Evolutionary conservation across 2,797 vertebrate genomes (phyloP), one percentile per base, ranked within the genome.

Genomic region (Cygnus olor): DNA sequence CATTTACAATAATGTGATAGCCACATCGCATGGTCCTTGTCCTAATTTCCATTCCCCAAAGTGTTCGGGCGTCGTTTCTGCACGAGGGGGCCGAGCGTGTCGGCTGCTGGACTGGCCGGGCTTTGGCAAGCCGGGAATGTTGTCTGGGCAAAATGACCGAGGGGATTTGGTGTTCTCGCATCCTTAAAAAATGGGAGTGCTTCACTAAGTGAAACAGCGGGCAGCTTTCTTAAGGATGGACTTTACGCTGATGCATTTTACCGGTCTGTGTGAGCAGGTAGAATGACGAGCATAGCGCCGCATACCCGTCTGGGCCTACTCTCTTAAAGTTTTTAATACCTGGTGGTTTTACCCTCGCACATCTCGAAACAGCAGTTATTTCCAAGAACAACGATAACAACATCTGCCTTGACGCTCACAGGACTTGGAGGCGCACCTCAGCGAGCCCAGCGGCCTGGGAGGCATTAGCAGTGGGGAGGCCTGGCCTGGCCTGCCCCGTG

Each of bases 201-300:
- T 87, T 93, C 40, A 80, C 83, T 79, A 91, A 71, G 65, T 0
- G 14, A 78, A 61, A 51, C 38, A 61, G 38, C 45, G 45, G 56
- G 72, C 79, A 66, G 89, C 74, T 93, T 94, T 86, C 82, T 66
- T 91, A 61, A 32, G 80, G 88, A 51, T 81, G 92, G 89, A 86
- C 84, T 81, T 91, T 90, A 76, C 85, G 57, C 85, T 57, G 86
- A 66, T 73, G 22, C 30, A 13, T 86, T 92, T 93, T 89, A 86
- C 81, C 81, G 47, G 92, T 94, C 80, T 19, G 24, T 60, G 56
- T 84, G 8, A 92, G 82, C 76, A 93, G 94, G 85, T 85, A 56
- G 65, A 4, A 40, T 34, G 87, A 85, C 88, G 84, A 92, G 66
- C 28, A 1, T 34, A 18, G 65, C 54, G 85, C 83, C 89, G 44